A percentile compares a stretch with the other conserved stretches of the same genome.
phyloP scores from a whole-genome alignment of 1,140 invertebrate genomes.

The Drosophila kurseongensis region DNA sequence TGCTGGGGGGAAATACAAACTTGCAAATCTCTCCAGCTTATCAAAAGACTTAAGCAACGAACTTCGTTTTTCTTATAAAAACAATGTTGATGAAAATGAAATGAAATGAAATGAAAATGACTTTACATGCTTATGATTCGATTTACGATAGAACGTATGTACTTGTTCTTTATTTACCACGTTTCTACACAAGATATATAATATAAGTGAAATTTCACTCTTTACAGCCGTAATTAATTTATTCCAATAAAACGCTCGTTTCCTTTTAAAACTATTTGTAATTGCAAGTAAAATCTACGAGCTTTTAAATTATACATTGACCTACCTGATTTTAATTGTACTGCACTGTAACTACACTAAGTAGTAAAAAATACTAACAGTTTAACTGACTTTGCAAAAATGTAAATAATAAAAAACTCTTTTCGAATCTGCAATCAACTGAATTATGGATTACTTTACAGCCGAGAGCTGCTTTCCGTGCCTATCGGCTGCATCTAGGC shows the following conservation, averaged over 20 bases:
- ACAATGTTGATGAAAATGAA: background rate
- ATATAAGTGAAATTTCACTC: too few species aligned
- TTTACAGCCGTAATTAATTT: too few species aligned
- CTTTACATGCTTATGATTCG: too few species aligned
- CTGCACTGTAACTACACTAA: background rate
- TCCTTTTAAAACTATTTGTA: too few species aligned
- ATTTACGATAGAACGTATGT: too few species aligned
- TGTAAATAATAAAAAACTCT: conserved; percentile 2
- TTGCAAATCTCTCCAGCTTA: conserved; percentile 1
- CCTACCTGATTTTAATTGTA: background rate
- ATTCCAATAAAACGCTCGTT: too few species aligned
- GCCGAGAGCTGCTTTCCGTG: background rate
- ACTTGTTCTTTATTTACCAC: too few species aligned
- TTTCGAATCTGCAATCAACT: conserved; percentile 6
- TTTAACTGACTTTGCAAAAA: background rate
- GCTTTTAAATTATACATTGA: background rate
- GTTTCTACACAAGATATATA: too few species aligned
- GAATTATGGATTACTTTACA: conserved; percentile 35
- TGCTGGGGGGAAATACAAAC: conserved; percentile 1
- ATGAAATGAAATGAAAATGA: too few species aligned
- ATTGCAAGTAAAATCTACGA: too few species aligned
- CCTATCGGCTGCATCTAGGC: conserved; percentile 36
- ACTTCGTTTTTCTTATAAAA: conserved; percentile 1
- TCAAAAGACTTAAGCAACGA: conserved; percentile 52
- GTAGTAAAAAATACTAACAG: too few species aligned